Evolutionary conservation across 2,888 invertebrate species (phyloP), one percentile per base, ranked within the genome.

Genomic region (Euplexia lucipara): DNA sequence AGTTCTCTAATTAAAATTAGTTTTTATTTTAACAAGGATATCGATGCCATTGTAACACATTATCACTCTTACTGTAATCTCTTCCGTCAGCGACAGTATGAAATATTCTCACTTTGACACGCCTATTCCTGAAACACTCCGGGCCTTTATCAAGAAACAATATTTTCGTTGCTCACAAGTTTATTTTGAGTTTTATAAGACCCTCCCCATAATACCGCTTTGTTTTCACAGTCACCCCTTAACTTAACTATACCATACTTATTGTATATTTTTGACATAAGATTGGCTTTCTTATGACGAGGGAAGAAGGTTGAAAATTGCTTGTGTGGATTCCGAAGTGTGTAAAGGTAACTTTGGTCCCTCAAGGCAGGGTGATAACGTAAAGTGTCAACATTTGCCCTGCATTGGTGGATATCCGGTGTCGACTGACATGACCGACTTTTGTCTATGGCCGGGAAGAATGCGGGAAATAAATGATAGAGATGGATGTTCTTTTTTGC

Each of bases 381-480:
- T 78, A 71, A 82, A 87, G 84, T 90, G 92, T 92, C 92, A 93
- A 93, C 91, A 92, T 86, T 86, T 79, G 83, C 83, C 83, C 75
- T 78, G 67, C 74, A 78, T 75, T 60, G 66, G 73, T 73, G 81
- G 83, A 87, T 88, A 87, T 92, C 92, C 92, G 89, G 88, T 87
- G 92, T 83, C 83, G 88, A 92, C 78, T 84, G 88, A 90, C 84
- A 85, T 75, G 78, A 69, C 79, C 72, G 82, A 75, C 67, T 79
- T 69, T 79, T 72, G 75, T 72, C 68, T 72, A 66, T 48, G 32
- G 53, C 48, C 30, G 56, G 64, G 65, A 74, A 75, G 73, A 70
- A 75, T 57, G 65, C 63, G 58, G 59, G 59, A 79, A 65, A 58
- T 71, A 75, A 74, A 62, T 67, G 64, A 61, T 59, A 70, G 57